Evolutionary conservation across 2,113 vertebrate genomes (phyloP).

Genomic region (Maylandia zebra): DNA sequence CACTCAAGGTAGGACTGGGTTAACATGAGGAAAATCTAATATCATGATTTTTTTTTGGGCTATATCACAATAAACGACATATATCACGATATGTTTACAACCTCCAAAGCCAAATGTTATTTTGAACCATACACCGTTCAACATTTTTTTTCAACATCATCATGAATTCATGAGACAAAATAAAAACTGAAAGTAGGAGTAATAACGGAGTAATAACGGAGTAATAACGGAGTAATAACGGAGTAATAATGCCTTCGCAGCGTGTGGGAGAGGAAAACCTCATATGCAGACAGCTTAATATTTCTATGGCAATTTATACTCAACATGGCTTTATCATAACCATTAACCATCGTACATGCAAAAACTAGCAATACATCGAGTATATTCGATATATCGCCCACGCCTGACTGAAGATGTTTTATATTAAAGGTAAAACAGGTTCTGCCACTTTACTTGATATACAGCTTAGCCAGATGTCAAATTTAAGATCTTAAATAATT

Average conservation of each 20-base stretch:
- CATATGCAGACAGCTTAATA: background rate
- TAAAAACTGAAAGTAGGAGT: background rate
- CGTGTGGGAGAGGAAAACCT: rapidly evolving
- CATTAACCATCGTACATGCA: background rate
- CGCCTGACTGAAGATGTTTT: background rate
- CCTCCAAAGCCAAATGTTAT: background rate
- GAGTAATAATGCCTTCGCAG: background rate
- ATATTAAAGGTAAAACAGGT: background rate
- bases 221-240: background rate
- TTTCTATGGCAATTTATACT: background rate
- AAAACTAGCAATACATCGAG: background rate
- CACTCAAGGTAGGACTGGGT: background rate
- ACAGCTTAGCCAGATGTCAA: background rate
- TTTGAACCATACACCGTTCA: background rate
- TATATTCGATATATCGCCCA: background rate
- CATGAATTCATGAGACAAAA: background rate
- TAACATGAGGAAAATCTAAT: background rate
- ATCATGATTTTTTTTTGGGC: background rate
- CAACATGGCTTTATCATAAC: background rate
- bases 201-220: rapidly evolving
- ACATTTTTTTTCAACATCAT: background rate
- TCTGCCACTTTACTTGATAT: background rate
- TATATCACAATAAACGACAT: background rate
- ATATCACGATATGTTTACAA: background rate
- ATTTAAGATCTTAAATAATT: background rate